Evolutionary conservation across 2,888 invertebrate genomes (phyloP).

Genomic region (Drosophila melanosoma): DNA sequence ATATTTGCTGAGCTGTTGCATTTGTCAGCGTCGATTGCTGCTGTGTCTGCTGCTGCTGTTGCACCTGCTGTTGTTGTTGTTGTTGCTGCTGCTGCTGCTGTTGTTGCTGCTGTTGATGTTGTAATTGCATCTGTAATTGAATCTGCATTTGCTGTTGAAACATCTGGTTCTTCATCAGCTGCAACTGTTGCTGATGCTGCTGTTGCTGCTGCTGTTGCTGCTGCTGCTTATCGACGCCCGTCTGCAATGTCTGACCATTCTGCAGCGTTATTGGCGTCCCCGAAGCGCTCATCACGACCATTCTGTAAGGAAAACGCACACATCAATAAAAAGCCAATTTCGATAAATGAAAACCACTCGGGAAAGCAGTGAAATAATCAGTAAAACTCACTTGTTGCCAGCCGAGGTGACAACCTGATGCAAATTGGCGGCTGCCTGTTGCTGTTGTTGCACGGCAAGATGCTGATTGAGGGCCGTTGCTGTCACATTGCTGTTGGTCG

Average conservation of each 20-base stretch:
- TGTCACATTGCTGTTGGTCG: constrained; percentile 72
- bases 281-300: constrained; percentile 85
- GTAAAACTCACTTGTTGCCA: constrained; percentile 86
- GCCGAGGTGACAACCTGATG: constrained; percentile 86
- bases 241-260: constrained; percentile 83
- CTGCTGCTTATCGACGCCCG: constrained; percentile 83
- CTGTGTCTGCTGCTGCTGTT: constrained; percentile 85
- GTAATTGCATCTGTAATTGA: constrained; percentile 76
- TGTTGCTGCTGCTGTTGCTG: constrained; percentile 80
- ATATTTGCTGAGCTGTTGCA: constrained; percentile 75
- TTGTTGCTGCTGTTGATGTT: constrained; percentile 77
- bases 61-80: constrained; percentile 76
- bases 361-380: neutral
- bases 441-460: constrained; percentile 60
- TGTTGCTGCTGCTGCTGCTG: constrained; percentile 75
- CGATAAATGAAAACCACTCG: neutral
- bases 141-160: constrained; percentile 77
- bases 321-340: neutral
- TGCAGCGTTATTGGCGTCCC: constrained; percentile 84
- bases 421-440: constrained; percentile 79
- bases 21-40: constrained; percentile 73
- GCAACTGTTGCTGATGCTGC: constrained; percentile 79
- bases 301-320: constrained; percentile 65
- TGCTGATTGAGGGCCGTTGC: constrained; percentile 72
- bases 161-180: constrained; percentile 81